Evolutionary conservation across 2,113 vertebrate species (phyloP).

Genomic region (Sylvia atricapilla): DNA sequence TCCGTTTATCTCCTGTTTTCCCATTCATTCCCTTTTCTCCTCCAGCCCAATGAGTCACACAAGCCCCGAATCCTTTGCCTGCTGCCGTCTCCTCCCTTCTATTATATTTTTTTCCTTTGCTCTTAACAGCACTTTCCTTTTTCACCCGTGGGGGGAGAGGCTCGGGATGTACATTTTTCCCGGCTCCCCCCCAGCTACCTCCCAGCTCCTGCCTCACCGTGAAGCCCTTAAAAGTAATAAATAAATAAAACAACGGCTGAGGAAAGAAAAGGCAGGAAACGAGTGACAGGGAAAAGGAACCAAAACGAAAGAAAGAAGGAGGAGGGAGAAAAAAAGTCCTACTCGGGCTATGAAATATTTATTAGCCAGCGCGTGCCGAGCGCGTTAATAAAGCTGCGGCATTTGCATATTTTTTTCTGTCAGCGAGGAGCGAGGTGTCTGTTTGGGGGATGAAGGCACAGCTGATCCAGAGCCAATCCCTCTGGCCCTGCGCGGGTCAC

Average conservation of each 20-base stretch:
- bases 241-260: constrained; percentile 50
- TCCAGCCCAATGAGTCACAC: constrained; percentile 47
- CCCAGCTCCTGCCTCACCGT: background rate
- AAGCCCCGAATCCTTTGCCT: constrained; percentile 50
- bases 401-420: constrained; percentile 48
- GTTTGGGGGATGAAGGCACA: background rate
- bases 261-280: constrained; percentile 59
- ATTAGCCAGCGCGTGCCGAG: constrained; percentile 64
- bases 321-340: constrained; percentile 37
- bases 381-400: constrained; percentile 56
- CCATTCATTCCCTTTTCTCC: constrained; percentile 50
- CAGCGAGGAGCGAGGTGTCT: background rate
- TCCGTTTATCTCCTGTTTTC: constrained; percentile 43
- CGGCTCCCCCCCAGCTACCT: background rate
- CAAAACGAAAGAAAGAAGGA: constrained; percentile 39
- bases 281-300: constrained; percentile 60
- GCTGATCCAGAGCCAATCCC: background rate
- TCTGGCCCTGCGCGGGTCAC: accelerated
- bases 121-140: constrained; percentile 47
- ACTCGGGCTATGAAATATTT: constrained; percentile 68
- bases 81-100: constrained; percentile 19
- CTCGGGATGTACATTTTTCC: background rate
- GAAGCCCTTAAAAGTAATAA: constrained; percentile 63
- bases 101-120: constrained; percentile 52
- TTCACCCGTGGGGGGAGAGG: constrained; percentile 14